A percentile compares a stretch with the other conserved stretches of the same genome.
Evolutionary conservation across 1,140 invertebrate genomes (phyloP).

Genomic region (Cotesia glomerata): DNA sequence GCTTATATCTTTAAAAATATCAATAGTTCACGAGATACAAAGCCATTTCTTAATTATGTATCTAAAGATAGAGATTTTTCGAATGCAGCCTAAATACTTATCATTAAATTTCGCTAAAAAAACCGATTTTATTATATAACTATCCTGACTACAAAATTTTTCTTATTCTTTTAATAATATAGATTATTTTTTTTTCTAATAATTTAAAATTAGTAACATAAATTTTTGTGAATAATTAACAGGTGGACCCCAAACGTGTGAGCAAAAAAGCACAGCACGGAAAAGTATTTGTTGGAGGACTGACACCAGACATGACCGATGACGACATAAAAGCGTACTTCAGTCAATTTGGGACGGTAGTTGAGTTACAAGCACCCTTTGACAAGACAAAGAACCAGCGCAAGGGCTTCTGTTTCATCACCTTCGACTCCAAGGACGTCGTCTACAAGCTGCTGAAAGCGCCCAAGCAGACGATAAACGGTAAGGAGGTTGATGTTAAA

Average conservation of each 20-base stretch:
- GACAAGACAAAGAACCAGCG: constrained; percentile 74
- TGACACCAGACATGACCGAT: constrained; percentile 71
- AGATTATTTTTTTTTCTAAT: too few species aligned
- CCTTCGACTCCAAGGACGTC: constrained; percentile 70
- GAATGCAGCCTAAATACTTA: too few species aligned
- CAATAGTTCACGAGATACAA: too few species aligned
- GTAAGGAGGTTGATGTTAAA: constrained; percentile 69
- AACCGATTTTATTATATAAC: too few species aligned
- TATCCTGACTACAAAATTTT: too few species aligned
- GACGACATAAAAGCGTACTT: constrained; percentile 71
- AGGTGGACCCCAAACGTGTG: constrained; percentile 72
- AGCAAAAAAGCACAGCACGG: constrained; percentile 68
- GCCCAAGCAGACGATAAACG: constrained; percentile 70
- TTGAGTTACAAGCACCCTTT: constrained; percentile 74
- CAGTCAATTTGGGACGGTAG: constrained; percentile 68
- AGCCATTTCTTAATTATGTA: too few species aligned
- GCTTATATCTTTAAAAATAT: too few species aligned
- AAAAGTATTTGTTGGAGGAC: constrained; percentile 74
- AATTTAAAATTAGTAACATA: neutral
- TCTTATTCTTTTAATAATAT: too few species aligned
- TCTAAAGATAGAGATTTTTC: too few species aligned
- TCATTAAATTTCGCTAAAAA: too few species aligned
- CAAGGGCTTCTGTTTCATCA: constrained; percentile 73
- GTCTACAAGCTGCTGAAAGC: constrained; percentile 70
- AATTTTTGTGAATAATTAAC: neutral